Evolutionary conservation across 2,888 invertebrate genomes (phyloP).

Genomic region (Apeira syringaria): DNA sequence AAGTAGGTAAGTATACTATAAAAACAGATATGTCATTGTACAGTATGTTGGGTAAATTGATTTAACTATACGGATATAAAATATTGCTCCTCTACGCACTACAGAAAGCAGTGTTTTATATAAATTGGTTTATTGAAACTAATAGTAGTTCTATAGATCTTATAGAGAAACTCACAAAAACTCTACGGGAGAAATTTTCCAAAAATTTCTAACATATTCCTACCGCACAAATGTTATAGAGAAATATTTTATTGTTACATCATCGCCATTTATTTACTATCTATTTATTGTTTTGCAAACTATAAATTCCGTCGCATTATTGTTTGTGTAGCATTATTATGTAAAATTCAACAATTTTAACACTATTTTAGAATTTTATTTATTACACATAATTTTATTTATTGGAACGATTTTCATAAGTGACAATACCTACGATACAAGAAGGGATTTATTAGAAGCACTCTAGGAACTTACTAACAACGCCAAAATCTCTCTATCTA

Average conservation of each 20-base stretch:
- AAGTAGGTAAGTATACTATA: slow-evolving; percentile 57
- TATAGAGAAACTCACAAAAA: slow-evolving; percentile 62
- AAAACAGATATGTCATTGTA: slow-evolving; percentile 78
- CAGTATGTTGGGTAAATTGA: slow-evolving; percentile 47
- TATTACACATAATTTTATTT: slow-evolving; percentile 29
- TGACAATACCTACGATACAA: slow-evolving; percentile 33
- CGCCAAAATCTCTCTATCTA: slow-evolving; percentile 26
- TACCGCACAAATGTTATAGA: slow-evolving; percentile 75
- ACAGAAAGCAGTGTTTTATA: slow-evolving; percentile 58
- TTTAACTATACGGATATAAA: slow-evolving; percentile 53
- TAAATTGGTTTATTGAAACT: slow-evolving; percentile 55
- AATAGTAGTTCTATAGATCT: slow-evolving; percentile 58
- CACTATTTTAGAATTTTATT: slow-evolving; percentile 37
- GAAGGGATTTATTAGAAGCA: slow-evolving; percentile 26
- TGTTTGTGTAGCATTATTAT: slow-evolving; percentile 48
- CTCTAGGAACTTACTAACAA: slow-evolving; percentile 30
- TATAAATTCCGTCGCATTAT: slow-evolving; percentile 75
- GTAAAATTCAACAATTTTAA: slow-evolving; percentile 43
- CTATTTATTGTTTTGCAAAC: slow-evolving; percentile 55
- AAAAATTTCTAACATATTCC: slow-evolving; percentile 65
- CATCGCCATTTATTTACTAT: slow-evolving; percentile 59
- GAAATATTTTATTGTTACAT: slow-evolving; percentile 67
- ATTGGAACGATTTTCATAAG: slow-evolving; percentile 31
- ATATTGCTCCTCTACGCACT: slow-evolving; percentile 74
- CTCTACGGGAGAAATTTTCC: slow-evolving; percentile 70